Percentiles rank a stretch among this genome's conserved stretches.
phyloP scores from a whole-genome alignment of 2,113 vertebrate genomes.

The Pelvicachromis taeniatus region DNA sequence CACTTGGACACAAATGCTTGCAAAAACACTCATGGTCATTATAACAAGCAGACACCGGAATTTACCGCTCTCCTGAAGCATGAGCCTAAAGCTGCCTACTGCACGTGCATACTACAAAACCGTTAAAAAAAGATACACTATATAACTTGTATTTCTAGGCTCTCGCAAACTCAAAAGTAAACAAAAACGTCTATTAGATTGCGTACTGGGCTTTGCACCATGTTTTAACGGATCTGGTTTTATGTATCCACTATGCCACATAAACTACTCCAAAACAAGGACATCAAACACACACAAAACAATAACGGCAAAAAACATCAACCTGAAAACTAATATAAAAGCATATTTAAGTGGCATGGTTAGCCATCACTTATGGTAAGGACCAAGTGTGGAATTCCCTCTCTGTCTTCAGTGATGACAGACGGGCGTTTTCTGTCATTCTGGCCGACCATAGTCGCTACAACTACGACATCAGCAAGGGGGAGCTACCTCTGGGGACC shows the following conservation, averaged over 20 bases:
- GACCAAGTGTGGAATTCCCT: constrained; percentile 14
- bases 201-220: too few relatives aligned
- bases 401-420: not conserved
- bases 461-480: constrained; percentile 42
- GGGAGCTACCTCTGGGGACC: constrained; percentile 35
- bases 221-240: not conserved
- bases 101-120: not conserved
- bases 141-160: not conserved
- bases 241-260: not conserved
- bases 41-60: not conserved
- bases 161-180: not conserved
- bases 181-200: not conserved
- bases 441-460: not conserved
- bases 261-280: not conserved
- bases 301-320: not conserved
- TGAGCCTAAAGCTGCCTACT: accelerated
- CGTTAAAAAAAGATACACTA: accelerated
- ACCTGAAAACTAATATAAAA: not conserved
- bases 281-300: not conserved
- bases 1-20: not conserved
- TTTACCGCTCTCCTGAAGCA: not conserved
- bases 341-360: not conserved
- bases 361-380: not conserved
- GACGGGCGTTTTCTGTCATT: constrained; percentile 4
- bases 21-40: not conserved